Evolutionary conservation across 2,888 invertebrate species (phyloP), one percentile per base, ranked within the genome.

Genomic region (Zygothrica quintamaculata): DNA sequence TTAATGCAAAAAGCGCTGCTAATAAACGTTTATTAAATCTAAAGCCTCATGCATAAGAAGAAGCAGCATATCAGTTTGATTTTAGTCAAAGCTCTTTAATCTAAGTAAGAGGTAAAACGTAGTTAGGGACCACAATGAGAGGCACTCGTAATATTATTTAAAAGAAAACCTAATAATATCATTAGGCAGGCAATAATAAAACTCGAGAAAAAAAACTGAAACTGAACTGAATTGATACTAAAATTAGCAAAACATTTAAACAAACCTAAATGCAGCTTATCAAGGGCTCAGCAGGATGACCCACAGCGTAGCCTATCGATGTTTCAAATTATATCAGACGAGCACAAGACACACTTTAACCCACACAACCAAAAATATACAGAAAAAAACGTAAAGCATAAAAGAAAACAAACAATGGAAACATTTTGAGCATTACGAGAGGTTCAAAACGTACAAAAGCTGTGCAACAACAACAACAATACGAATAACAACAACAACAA

Each of bases 371-470:
- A 8, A 4, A 66, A 84, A 57, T 25, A 3, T 40, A 26, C 16
- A 42, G 42, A 61, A 66, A 43, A 50, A 57, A 52, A 26, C 36
- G 36, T 13, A 43, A 22, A 26, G n/a, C n/a, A 47, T 26, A 31
- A 39, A 5, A 56, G 52, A 55, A 46, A 58, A 43, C 82, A 78
- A 84, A 85, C 79, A 79, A 82, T 82, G 61, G 62, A 60, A 56
- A 55, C 64, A 74, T 57, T 66, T 36, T 48, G 26, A 40, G 51
- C 22, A 62, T 67, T 46, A 55, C 57, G n/a, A 26, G 40, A 18
- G 40, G 16, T 26, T 36, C 43, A 22, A 16, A 37, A 11, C 50
- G 39, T 36, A 62, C 43, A 69, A 57, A 34, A 42, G 18, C 11
- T 33, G 13, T 9, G 36, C 6, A 5, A 31, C 53, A 44, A 26